Evolutionary conservation across 2,797 vertebrate species (phyloP).

Genomic region (Orestias chungarensis): DNA sequence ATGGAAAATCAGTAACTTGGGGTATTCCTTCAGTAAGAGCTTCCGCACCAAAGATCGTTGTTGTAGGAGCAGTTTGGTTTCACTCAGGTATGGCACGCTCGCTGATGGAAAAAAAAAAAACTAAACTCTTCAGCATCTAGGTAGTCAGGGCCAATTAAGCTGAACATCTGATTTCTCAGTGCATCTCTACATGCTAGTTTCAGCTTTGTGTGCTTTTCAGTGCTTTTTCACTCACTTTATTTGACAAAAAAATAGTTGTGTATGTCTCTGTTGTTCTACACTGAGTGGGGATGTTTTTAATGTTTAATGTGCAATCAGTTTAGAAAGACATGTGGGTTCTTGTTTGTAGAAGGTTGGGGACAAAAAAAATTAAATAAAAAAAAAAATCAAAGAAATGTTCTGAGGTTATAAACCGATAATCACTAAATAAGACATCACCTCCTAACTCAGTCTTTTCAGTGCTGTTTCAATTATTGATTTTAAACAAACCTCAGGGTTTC

Average conservation of each 20-base stretch:
- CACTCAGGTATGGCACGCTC: not conserved
- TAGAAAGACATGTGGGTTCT: constrained; percentile 50
- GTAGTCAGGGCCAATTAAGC: not conserved
- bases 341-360: constrained; percentile 67
- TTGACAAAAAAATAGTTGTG: constrained; percentile 64
- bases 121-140: not conserved
- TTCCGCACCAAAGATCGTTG: not conserved
- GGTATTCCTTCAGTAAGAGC: not conserved
- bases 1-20: not conserved
- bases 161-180: not conserved
- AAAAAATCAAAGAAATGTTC: constrained; percentile 69
- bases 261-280: constrained; percentile 63
- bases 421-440: constrained; percentile 18
- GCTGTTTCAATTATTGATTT: constrained; percentile 33
- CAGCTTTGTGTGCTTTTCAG: constrained; percentile 55
- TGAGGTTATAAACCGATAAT: constrained; percentile 40
- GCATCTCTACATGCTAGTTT: constrained; percentile 23
- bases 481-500: constrained; percentile 46
- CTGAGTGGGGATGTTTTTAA: constrained; percentile 55
- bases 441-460: constrained; percentile 39
- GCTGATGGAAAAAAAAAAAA: not conserved
- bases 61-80: not conserved
- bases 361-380: constrained; percentile 24
- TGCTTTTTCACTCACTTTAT: constrained; percentile 57
- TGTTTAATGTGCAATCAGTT: constrained; percentile 48